Percentiles rank a stretch among this genome's conserved stretches.
Conservation (phyloP, 2,888 invertebrate species). For the Melieria omissa region DNA sequence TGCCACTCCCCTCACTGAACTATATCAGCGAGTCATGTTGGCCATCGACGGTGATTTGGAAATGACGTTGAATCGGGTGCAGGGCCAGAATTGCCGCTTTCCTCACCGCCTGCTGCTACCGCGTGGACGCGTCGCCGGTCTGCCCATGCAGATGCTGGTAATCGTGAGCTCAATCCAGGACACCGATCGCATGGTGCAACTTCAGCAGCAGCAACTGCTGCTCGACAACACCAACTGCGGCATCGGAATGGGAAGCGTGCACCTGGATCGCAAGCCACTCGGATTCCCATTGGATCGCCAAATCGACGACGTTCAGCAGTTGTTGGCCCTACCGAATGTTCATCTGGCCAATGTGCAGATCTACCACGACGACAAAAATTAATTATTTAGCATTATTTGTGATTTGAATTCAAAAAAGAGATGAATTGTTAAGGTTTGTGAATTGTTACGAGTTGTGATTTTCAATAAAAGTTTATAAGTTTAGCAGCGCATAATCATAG, state of each 20-base stretch:
- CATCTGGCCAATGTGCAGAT: slow-evolving; percentile 54
- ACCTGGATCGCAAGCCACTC: slow-evolving; percentile 51
- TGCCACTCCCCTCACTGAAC: slow-evolving; percentile 65
- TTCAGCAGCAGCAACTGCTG: not conserved
- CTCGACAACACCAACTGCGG: slow-evolving; percentile 28
- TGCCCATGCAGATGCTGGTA: slow-evolving; percentile 73
- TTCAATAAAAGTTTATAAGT: too few relatives aligned
- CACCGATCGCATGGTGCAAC: not conserved
- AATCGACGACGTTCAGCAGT: slow-evolving; percentile 46
- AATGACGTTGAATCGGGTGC: slow-evolving; percentile 58
- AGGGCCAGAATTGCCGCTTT: slow-evolving; percentile 68
- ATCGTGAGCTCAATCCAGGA: slow-evolving; percentile 69
- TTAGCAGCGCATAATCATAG: too few relatives aligned
- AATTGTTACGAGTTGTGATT: too few relatives aligned
- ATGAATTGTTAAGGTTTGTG: too few relatives aligned
- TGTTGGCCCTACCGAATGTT: slow-evolving; percentile 52
- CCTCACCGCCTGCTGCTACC: slow-evolving; percentile 74
- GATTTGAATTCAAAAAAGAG: too few relatives aligned
- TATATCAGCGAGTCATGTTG: slow-evolving; percentile 68
- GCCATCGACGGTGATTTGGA: slow-evolving; percentile 65
- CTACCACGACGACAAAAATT: slow-evolving; percentile 48
- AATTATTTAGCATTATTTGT: too few relatives aligned
- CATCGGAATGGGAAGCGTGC: slow-evolving; percentile 46
- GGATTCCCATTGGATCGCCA: slow-evolving; percentile 57
- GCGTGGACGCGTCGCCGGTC: slow-evolving; percentile 72